Evolutionary conservation across 2,888 invertebrate species (phyloP).

Genomic region (Epinotia demarniana): DNA sequence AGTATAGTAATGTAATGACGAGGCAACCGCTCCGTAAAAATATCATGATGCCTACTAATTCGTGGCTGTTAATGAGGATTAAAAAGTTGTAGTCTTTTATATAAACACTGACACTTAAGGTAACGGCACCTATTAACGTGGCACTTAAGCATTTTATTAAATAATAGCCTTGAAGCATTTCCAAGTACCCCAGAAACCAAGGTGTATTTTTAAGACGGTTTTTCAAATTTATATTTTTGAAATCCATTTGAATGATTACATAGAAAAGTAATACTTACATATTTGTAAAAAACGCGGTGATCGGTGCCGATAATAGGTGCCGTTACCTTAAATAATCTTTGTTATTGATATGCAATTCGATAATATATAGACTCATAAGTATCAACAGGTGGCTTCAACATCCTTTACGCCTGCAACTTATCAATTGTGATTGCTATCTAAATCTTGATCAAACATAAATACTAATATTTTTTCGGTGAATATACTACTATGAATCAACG

Average conservation of each 20-base stretch:
- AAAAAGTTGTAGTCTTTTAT: slow-evolving; percentile 11
- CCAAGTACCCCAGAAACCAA: no score
- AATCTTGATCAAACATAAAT: neutral
- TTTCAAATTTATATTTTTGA: no score
- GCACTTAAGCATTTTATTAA: no score
- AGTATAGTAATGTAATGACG: neutral
- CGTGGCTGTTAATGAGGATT: neutral
- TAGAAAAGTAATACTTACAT: no score
- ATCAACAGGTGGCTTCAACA: neutral
- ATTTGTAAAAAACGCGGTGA: no score
- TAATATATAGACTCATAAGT: neutral
- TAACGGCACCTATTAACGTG: no score
- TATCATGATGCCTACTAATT: neutral
- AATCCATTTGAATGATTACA: no score
- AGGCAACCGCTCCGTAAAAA: neutral
- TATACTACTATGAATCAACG: no score
- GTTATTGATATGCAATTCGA: slow-evolving; percentile 11
- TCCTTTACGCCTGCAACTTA: neutral
- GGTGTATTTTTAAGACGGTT: no score
- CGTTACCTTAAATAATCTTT: neutral
- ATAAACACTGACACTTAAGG: neutral
- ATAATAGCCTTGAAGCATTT: no score
- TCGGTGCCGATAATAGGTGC: no score
- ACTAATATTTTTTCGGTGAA: no score
- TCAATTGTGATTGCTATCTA: neutral